Evolutionary conservation across 2,888 invertebrate species (phyloP).

Genomic region (Parnassius mnemosyne): DNA sequence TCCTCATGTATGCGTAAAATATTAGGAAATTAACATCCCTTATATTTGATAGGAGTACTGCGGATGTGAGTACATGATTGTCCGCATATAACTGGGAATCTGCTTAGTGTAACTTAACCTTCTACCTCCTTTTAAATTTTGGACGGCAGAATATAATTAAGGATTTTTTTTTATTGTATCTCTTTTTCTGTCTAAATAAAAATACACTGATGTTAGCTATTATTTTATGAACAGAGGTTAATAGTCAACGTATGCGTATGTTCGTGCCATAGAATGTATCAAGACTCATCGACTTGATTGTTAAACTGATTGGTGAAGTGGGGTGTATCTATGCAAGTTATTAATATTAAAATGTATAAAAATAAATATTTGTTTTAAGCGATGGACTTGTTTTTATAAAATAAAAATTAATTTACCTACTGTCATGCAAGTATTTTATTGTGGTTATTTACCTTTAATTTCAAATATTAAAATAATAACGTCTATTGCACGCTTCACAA

Average conservation of each 20-base stretch:
- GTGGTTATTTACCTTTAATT: not conserved
- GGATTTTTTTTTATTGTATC: too few relatives aligned
- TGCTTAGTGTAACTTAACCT: too few relatives aligned
- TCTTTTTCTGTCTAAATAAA: too few relatives aligned
- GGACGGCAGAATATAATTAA: too few relatives aligned
- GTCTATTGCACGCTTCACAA: too few relatives aligned
- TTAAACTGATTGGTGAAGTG: slow-evolving; percentile 35
- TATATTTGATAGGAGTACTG: too few relatives aligned
- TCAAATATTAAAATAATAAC: too few relatives aligned
- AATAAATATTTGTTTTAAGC: slow-evolving; percentile 56
- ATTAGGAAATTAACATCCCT: too few relatives aligned
- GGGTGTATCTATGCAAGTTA: slow-evolving; percentile 42
- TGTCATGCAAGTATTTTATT: slow-evolving; percentile 48
- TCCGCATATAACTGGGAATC: too few relatives aligned
- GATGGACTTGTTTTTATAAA: slow-evolving; percentile 32
- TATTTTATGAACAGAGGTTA: not conserved
- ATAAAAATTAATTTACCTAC: slow-evolving; percentile 51
- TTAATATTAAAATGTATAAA: slow-evolving; percentile 38
- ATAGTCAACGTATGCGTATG: not conserved
- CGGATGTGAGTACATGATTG: too few relatives aligned
- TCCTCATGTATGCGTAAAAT: too few relatives aligned
- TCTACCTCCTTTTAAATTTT: too few relatives aligned
- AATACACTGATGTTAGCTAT: not conserved
- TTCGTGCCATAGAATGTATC: not conserved
- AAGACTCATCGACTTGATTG: not conserved